These are phyloP conservation scores for Folsomia manolachei DNA, from an alignment of 2,888 invertebrate genomes.

Conservation along the genomic window DNA sequence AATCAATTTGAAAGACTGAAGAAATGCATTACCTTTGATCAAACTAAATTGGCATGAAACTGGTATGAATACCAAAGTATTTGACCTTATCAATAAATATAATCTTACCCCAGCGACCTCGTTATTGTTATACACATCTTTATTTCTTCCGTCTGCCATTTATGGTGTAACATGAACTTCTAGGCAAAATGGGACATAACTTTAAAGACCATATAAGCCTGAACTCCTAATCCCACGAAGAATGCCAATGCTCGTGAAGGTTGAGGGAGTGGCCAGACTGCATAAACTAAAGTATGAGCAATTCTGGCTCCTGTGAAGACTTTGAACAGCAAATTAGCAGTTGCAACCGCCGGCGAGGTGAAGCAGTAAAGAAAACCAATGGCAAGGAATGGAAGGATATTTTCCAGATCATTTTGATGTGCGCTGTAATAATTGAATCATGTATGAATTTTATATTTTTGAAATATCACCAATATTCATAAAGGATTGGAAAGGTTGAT, in stretches of 20 bases:
- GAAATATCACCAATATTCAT: too few relatives aligned
- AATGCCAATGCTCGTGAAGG: slow-evolving; percentile 59
- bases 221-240: slow-evolving; percentile 55
- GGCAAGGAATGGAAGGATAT: slow-evolving; percentile 66
- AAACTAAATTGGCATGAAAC: too few relatives aligned
- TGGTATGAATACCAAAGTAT: too few relatives aligned
- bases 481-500: too few relatives aligned
- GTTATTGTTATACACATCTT: too few relatives aligned
- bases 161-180: slow-evolving; percentile 9
- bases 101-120: too few relatives aligned
- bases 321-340: slow-evolving; percentile 61
- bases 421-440: too few relatives aligned
- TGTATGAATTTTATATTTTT: too few relatives aligned
- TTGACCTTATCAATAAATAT: too few relatives aligned
- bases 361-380: slow-evolving; percentile 63
- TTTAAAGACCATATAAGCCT: slow-evolving; percentile 57
- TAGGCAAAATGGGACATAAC: slow-evolving; percentile 33
- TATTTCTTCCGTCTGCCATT: too few relatives aligned
- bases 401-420: slow-evolving; percentile 70
- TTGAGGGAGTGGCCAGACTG: slow-evolving; percentile 63
- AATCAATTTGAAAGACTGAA: too few relatives aligned
- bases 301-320: slow-evolving; percentile 61
- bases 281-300: slow-evolving; percentile 64
- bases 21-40: too few relatives aligned
- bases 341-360: slow-evolving; percentile 59